Base-by-base conservation (phyloP, 2,113 vertebrate species). In the Peromyscus polionotus region DNA sequence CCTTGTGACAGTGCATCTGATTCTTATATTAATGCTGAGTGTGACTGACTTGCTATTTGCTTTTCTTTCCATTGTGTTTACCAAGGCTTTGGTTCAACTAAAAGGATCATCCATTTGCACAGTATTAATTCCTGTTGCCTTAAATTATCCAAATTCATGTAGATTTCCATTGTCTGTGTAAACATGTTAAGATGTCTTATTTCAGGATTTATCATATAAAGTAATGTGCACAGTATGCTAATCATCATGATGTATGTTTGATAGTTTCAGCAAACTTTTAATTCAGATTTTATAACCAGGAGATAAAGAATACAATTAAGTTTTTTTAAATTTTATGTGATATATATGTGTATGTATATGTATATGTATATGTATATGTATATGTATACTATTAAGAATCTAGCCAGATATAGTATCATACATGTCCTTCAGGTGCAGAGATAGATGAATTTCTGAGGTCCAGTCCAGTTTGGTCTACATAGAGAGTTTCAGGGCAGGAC, bases 21-120 rank as follows among this genome's bases (percentile, higher is more conserved):
- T 84, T 79, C 14, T 90, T 68, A 5, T 39, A 59, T 67, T 88
- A 59, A 51, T 7, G n/a, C 65, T 73, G 39, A 73, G 42, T 3
- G 0, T 28, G 73, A 4, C 61, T 1, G 7, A 4, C 33, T 19
- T 72, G 20, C 19, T 59, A 31, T 72, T 54, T 84, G 8, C 61
- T 54, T 85, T 80, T 93, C 88, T 70, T 91, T 86, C 24, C 13
- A 77, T 51, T 31, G 67, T 91, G 63, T 73, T 94, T 94, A 33
- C 42, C 57, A 73, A 65, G 42, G 9, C 9, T 88, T 92, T 70
- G 6, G 73, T 31, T 42, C 17, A 48, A 28, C 33, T 63, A 86
- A 95, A 83, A 2, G 0, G 63, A 73, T 63, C 11, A 57, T 76
- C 51, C 20, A 57, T 88, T 70, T n/a, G 33, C 14, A 22, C 10